phyloP scores from a whole-genome alignment of 2,797 vertebrate species.

The Trichosurus vulpecula region DNA sequence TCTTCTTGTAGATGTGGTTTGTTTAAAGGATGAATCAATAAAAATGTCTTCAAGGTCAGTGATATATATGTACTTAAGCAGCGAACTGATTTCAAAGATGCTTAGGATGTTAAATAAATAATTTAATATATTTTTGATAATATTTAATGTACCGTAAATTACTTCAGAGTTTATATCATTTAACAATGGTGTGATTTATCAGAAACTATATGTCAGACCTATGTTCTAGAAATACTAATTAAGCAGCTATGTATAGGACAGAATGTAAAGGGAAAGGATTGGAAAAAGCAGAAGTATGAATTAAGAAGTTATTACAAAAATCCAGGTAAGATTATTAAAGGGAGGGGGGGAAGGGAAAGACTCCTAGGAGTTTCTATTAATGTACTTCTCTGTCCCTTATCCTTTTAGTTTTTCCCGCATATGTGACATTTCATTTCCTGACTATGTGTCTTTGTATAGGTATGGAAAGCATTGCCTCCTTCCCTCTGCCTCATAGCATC shows the following conservation, averaged over 20 bases:
- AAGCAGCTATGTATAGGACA: neutral
- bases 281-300: neutral
- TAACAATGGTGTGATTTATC: neutral
- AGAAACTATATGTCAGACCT: neutral
- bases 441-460: neutral
- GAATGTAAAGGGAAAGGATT: neutral
- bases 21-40: neutral
- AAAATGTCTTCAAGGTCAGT: neutral
- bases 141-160: neutral
- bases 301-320: neutral
- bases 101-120: neutral
- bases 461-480: neutral
- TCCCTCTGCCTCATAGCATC: neutral
- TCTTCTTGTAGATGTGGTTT: neutral
- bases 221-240: neutral
- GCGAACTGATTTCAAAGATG: neutral
- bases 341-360: neutral
- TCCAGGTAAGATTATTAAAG: neutral
- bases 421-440: neutral
- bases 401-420: neutral
- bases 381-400: neutral
- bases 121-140: neutral
- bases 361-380: neutral
- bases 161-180: neutral
- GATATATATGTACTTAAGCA: neutral